These are phyloP conservation scores for Heliconius congener DNA, from an alignment of 1,140 invertebrate genomes.

Conservation along the genomic window DNA sequence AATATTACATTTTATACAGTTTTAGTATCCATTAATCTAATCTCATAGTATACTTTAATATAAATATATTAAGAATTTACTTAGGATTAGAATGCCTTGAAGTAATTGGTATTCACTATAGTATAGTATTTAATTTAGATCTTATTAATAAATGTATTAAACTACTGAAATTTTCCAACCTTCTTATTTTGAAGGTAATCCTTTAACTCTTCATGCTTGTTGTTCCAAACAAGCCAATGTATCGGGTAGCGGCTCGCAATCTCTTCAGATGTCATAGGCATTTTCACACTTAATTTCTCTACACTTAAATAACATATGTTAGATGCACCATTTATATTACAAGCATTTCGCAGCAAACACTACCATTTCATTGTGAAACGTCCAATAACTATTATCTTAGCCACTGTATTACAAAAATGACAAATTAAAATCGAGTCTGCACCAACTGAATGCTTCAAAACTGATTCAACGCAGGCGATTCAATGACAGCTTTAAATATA, in stretches of 20 bases:
- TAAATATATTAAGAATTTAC: background rate
- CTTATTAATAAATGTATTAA: background rate
- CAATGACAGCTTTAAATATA: background rate
- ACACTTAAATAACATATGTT: slow-evolving; percentile 9
- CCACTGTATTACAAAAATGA: background rate
- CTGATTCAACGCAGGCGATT: background rate
- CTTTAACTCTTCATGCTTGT: slow-evolving; percentile 61
- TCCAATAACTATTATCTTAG: background rate
- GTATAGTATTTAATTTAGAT: background rate
- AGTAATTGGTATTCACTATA: background rate
- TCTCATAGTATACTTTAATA: background rate
- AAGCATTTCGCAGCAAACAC: background rate
- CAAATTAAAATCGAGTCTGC: background rate
- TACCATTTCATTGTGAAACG: background rate
- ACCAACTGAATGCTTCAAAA: slow-evolving; percentile 8
- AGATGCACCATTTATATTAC: background rate
- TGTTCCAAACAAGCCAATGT: slow-evolving; percentile 75
- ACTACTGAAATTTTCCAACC: slow-evolving; percentile 37
- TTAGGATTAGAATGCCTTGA: background rate
- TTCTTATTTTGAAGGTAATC: slow-evolving; percentile 53
- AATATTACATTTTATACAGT: background rate
- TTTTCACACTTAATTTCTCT: slow-evolving; percentile 51
- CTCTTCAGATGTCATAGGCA: slow-evolving; percentile 63
- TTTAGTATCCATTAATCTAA: background rate
- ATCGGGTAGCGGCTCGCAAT: slow-evolving; percentile 63